These are phyloP conservation scores for Brienomyrus brachyistius DNA, from an alignment of 2,113 vertebrate species.

Conservation along the genomic window DNA sequence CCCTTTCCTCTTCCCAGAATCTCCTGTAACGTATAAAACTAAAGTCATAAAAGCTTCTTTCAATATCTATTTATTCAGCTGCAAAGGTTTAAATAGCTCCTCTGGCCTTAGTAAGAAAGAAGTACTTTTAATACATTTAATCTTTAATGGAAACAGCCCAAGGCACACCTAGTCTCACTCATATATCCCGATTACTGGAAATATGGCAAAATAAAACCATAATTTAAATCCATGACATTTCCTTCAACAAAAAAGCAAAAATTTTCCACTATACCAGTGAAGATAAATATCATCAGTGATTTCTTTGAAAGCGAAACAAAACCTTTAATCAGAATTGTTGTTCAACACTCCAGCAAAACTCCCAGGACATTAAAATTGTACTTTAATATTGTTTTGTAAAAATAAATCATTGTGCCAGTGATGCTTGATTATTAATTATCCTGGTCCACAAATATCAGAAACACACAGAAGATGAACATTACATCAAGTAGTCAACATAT, in stretches of 20 bases:
- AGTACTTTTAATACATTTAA: not conserved
- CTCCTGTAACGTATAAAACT: not conserved
- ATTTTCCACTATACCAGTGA: not conserved
- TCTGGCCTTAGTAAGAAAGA: not conserved
- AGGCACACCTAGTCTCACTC: not conserved
- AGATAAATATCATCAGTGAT: not conserved
- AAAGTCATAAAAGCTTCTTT: not conserved
- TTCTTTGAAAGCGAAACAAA: not conserved
- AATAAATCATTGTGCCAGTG: slow-evolving; percentile 13
- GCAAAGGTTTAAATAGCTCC: not conserved
- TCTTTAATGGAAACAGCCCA: not conserved
- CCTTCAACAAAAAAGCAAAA: not conserved
- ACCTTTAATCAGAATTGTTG: not conserved
- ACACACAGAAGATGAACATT: not conserved
- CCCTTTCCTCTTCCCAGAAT: not conserved
- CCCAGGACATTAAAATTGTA: not conserved
- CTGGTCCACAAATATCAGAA: slow-evolving; percentile 18
- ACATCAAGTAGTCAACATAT: not conserved
- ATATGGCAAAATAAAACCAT: not conserved
- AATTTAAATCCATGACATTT: not conserved
- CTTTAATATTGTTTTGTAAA: not conserved
- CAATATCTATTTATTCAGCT: not conserved
- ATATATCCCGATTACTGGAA: not conserved
- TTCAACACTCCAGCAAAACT: not conserved
- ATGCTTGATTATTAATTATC: slow-evolving; percentile 16